A percentile compares a stretch with the other conserved stretches of the same genome.
Evolutionary conservation across 2,888 invertebrate genomes (phyloP).

Genomic region (Peribatodes rhomboidaria): DNA sequence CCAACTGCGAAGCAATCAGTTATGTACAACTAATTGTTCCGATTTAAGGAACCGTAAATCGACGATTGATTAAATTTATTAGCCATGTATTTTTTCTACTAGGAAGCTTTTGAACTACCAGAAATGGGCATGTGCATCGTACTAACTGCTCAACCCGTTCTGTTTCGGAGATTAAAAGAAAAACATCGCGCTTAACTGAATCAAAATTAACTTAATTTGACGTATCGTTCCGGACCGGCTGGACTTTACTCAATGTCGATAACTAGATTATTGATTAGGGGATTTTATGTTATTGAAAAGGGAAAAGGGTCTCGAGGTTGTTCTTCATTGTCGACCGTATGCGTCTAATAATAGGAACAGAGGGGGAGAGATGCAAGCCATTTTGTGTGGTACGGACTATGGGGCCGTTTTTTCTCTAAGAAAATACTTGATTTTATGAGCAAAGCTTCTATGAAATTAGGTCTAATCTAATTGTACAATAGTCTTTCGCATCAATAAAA

Average conservation of each 20-base stretch:
- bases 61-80: too few relatives aligned
- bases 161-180: background rate
- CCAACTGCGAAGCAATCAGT: too few relatives aligned
- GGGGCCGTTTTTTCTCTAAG: background rate
- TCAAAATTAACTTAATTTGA: constrained; percentile 12
- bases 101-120: too few relatives aligned
- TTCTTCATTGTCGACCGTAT: constrained; percentile 24
- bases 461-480: too few relatives aligned
- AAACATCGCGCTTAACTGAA: too few relatives aligned
- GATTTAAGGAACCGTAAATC: too few relatives aligned
- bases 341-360: constrained; percentile 12
- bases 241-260: constrained; percentile 17
- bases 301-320: constrained; percentile 9
- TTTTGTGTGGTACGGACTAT: background rate
- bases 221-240: constrained; percentile 10
- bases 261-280: constrained; percentile 18
- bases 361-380: constrained; percentile 10
- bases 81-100: too few relatives aligned
- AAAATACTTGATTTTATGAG: background rate
- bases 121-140: too few relatives aligned
- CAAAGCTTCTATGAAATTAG: background rate
- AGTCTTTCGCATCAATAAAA: too few relatives aligned
- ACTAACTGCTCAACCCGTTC: background rate
- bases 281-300: constrained; percentile 13
- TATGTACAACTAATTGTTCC: too few relatives aligned